These are phyloP conservation scores for Hetaerina titia DNA, from an alignment of 2,888 invertebrate genomes.

Conservation along the genomic window DNA sequence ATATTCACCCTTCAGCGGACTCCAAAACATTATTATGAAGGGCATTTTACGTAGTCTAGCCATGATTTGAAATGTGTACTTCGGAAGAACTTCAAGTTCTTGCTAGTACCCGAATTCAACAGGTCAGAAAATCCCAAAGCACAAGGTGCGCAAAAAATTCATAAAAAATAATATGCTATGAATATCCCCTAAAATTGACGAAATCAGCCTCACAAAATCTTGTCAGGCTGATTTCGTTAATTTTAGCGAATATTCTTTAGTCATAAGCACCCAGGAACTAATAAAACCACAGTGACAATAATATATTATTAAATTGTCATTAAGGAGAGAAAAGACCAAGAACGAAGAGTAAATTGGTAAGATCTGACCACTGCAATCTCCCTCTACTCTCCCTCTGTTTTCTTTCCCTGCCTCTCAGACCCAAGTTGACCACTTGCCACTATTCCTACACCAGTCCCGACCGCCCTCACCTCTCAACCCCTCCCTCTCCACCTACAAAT, in stretches of 20 bases:
- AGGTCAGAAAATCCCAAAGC: no score
- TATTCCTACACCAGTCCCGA: not conserved
- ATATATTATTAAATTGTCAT: not conserved
- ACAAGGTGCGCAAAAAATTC: no score
- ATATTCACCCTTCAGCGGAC: not conserved
- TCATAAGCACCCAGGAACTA: not conserved
- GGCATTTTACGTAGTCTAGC: no score
- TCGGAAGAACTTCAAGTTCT: no score
- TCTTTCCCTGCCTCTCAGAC: not conserved
- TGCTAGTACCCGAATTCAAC: no score
- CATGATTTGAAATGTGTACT: no score
- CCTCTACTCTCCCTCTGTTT: not conserved
- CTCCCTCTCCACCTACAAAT: conserved; percentile 24
- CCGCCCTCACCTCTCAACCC: not conserved
- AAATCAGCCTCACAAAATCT: no score
- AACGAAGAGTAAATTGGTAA: not conserved
- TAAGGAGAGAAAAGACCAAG: not conserved
- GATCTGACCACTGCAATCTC: not conserved
- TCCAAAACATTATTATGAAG: no score
- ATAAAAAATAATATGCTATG: no score
- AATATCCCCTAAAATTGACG: no score
- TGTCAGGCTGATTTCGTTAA: no score
- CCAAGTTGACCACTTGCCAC: conserved; percentile 25
- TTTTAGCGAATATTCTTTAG: no score
- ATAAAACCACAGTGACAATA: not conserved